Conservation (phyloP, 92 coral and sea anemone genomes). For the Palythoa grandiflora region DNA sequence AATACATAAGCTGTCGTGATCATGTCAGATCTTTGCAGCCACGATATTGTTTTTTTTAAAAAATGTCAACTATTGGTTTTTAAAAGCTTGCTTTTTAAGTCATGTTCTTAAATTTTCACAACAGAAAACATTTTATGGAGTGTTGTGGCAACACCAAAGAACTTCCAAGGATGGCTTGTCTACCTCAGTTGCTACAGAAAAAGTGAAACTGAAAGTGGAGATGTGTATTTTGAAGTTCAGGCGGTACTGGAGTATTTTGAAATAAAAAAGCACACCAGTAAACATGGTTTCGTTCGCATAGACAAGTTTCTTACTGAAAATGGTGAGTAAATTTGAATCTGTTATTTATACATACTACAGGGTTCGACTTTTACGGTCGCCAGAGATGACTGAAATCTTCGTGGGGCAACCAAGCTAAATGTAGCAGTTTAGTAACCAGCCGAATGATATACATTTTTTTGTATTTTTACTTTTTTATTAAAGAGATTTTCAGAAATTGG, state of each 20-base stretch:
- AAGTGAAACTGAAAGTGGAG: conserved; percentile 8
- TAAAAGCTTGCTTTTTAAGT: neutral
- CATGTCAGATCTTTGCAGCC: neutral
- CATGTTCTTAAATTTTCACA: neutral
- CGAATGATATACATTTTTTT: no score
- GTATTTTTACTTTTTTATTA: no score
- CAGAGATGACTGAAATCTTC: no score
- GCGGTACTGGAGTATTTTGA: conserved; percentile 41
- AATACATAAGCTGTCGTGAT: neutral
- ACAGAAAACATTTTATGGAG: neutral
- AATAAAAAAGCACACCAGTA: conserved; percentile 40
- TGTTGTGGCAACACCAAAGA: conserved; percentile 38
- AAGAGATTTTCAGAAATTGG: no score
- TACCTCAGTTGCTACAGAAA: conserved; percentile 29
- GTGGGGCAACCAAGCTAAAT: no score
- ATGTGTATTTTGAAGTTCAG: conserved; percentile 50
- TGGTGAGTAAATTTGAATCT: conserved; percentile 49
- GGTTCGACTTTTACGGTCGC: no score
- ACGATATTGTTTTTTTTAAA: neutral
- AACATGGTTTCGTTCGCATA: conserved; percentile 55
- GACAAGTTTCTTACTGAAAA: conserved; percentile 57
- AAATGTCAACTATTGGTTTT: neutral
- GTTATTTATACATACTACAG: neutral
- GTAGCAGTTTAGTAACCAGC: no score
- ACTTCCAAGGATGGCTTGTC: conserved; percentile 46